A percentile compares a stretch with the other conserved stretches of the same genome.
phyloP scores from a whole-genome alignment of 2,113 vertebrate species.

The Microtus pennsylvanicus region DNA sequence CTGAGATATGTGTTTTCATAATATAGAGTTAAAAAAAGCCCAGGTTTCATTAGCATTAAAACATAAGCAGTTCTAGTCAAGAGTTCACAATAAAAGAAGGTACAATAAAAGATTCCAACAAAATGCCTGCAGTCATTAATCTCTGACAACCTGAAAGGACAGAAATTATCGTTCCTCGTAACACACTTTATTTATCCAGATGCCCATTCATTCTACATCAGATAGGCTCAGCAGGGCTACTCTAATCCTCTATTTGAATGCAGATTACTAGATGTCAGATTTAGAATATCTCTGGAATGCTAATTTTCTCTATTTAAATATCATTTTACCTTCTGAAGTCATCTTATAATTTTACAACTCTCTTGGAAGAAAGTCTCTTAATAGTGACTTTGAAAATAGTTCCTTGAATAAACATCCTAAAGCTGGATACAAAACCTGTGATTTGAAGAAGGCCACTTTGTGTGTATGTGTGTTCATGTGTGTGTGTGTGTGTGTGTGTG shows the following conservation, averaged over 20 bases:
- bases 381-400: slow-evolving; percentile 41
- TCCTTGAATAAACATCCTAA: slow-evolving; percentile 53
- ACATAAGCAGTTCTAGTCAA: slow-evolving; percentile 47
- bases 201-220: background rate
- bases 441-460: background rate
- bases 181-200: slow-evolving; percentile 66
- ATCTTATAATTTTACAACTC: background rate
- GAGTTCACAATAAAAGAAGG: slow-evolving; percentile 24
- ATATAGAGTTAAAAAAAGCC: background rate
- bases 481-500: too few species aligned
- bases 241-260: slow-evolving; percentile 69
- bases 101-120: slow-evolving; percentile 52
- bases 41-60: slow-evolving; percentile 50
- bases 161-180: slow-evolving; percentile 59
- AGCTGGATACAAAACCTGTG: background rate
- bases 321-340: slow-evolving; percentile 52
- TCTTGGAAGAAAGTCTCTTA: slow-evolving; percentile 43
- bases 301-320: slow-evolving; percentile 72
- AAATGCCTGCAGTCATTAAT: slow-evolving; percentile 57
- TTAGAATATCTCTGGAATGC: slow-evolving; percentile 62
- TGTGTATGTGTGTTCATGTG: background rate
- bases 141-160: slow-evolving; percentile 59
- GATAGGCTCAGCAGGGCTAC: background rate
- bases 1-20: background rate
- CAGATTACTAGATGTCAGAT: slow-evolving; percentile 55